These are phyloP conservation scores for Cyphomyrus discorhynchus DNA, from an alignment of 2,113 vertebrate genomes.

Conservation along the genomic window DNA sequence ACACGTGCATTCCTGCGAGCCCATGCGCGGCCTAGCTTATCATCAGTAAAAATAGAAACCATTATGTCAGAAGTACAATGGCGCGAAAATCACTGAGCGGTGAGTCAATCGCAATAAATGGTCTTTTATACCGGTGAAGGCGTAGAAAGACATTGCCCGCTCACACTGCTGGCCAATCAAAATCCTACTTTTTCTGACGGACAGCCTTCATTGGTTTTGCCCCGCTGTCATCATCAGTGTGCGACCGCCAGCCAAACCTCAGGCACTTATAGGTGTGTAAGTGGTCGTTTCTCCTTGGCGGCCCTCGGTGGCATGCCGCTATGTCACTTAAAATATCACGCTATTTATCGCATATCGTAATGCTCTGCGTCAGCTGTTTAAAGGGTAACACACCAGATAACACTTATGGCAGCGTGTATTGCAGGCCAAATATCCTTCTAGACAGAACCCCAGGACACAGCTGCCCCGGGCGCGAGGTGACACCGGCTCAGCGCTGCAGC, in stretches of 20 bases:
- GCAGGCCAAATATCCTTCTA: background rate
- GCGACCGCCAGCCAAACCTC: background rate
- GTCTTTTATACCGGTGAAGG: background rate
- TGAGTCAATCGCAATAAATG: background rate
- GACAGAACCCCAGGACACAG: background rate
- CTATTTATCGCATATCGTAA: background rate
- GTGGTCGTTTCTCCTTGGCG: background rate
- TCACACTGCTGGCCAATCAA: background rate
- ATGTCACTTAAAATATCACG: background rate
- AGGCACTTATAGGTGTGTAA: background rate
- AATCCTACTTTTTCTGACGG: background rate
- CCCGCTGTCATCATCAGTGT: background rate
- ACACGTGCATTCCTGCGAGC: background rate
- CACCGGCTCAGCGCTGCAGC: background rate
- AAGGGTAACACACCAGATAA: background rate
- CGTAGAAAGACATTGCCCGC: background rate
- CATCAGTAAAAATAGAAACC: conserved; percentile 12
- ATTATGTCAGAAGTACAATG: background rate
- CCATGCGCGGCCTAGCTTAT: background rate
- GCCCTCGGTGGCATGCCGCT: background rate
- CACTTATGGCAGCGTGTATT: background rate
- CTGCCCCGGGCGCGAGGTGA: background rate
- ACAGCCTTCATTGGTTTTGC: background rate
- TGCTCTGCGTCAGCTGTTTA: background rate
- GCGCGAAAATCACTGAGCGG: background rate